A percentile compares a stretch with the other conserved stretches of the same genome.
These are phyloP conservation scores for Dermochelys coriacea DNA, from an alignment of 2,797 vertebrate species.

Conservation along the genomic window DNA sequence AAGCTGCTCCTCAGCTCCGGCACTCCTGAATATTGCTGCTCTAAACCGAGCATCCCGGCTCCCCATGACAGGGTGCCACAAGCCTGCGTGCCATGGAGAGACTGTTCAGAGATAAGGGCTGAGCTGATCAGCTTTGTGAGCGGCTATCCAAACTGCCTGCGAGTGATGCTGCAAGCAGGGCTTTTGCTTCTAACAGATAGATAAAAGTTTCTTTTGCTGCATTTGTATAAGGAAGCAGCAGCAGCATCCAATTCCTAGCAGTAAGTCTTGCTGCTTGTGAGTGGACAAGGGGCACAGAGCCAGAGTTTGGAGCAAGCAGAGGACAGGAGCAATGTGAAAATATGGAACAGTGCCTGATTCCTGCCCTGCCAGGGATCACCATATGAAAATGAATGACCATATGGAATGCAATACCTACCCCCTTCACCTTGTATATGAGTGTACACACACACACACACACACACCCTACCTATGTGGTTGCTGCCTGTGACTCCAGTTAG, in stretches of 20 bases:
- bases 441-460: not conserved
- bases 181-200: not conserved
- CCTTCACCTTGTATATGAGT: no score
- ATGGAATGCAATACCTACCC: not conserved
- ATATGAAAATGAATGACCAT: no score
- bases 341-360: not conserved
- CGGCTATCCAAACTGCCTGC: not conserved
- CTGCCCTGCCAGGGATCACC: not conserved
- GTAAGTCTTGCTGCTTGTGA: not conserved
- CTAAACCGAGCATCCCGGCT: not conserved
- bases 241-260: not conserved
- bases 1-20: not conserved
- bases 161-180: not conserved
- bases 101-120: not conserved
- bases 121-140: not conserved
- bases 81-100: not conserved
- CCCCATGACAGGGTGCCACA: not conserved
- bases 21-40: not conserved
- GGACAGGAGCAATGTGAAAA: not conserved
- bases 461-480: not conserved
- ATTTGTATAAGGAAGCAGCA: not conserved
- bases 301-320: not conserved
- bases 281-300: not conserved
- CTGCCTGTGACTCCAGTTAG: fast-evolving
- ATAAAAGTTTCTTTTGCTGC: not conserved